Base-by-base conservation (phyloP, 2,797 vertebrate genomes). In the Acrossocheilus fasciatus region DNA sequence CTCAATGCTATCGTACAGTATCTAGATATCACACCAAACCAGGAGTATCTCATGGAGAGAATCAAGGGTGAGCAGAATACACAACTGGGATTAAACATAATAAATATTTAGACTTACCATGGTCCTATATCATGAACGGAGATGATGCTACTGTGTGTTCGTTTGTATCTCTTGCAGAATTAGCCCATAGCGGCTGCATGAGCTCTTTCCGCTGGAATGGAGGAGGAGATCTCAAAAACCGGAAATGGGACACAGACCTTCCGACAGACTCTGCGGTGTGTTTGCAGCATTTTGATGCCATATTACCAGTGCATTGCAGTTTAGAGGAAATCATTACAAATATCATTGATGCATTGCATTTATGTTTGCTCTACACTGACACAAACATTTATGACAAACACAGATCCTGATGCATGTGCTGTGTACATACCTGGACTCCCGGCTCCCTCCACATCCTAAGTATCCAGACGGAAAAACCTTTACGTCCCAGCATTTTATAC, bases 401-500 rank as follows among this genome's bases (percentile, higher is more conserved):
- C 30, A 99, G 98, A 96, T 99, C 92, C 94, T 99, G 50, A 97
- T 98, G 96, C 97, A 99, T 39, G 92, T 99, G 45, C 97, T 99
- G 86, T 99, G 98, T 89, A 99, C 98, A 0, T 99, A 99, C 93
- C 95, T 99, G 41, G 98, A 99, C 93, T 97, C 98, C 88, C 94
- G 98, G 91, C 95, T 99, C 18, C 98, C 98, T 0, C 97, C 98
- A 0, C 98, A 99, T 86, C 98, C 98, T n/a, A 98, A 98, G 26
- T 99, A 99, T 72, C 98, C 98, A 0, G 98, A 99, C 0, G 98
- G 98, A 34, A 99, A 99, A 90, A 99, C 98, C 20, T 99, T 99
- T 87, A 99, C 98, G 0, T 97, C 98, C 9, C 98, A 99, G 45
- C 98, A 99, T 91, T 99, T 98, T 89, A 92, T 97, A 82, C 98